Evolutionary conservation across 2,113 vertebrate genomes (phyloP).

Genomic region (Indicator maculatus): DNA sequence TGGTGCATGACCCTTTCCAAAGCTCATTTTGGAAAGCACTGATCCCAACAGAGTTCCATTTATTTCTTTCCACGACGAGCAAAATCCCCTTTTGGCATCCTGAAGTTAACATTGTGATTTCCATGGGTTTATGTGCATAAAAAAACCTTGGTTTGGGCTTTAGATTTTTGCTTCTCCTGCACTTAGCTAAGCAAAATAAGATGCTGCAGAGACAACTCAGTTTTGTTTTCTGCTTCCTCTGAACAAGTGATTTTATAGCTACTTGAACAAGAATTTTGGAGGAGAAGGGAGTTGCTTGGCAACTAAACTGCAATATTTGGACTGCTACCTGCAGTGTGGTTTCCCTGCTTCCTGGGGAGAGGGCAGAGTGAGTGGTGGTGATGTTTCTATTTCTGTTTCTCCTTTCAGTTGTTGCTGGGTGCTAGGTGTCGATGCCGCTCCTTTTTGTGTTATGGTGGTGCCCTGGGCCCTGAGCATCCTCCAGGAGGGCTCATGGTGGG

Average conservation of each 20-base stretch:
- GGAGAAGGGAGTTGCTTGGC: conserved; percentile 50
- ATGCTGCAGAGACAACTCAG: neutral
- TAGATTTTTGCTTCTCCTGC: neutral
- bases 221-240: neutral
- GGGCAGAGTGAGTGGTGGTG: too few relatives aligned
- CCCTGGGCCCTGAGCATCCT: accelerated
- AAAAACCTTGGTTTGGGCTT: accelerated
- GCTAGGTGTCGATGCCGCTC: neutral
- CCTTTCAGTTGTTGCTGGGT: neutral
- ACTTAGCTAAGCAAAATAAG: neutral
- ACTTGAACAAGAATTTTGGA: conserved; percentile 9
- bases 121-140: accelerated
- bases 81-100: accelerated
- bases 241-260: conserved; percentile 15
- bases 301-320: conserved; percentile 24
- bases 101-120: neutral
- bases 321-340: neutral
- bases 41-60: accelerated
- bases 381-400: neutral
- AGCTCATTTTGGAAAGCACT: accelerated
- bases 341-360: neutral
- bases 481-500: neutral
- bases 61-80: accelerated
- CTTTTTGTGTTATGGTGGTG: accelerated
- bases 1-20: accelerated